Base-by-base conservation (phyloP, 1,140 invertebrate genomes). In the Dendroctonus ponderosae region DNA sequence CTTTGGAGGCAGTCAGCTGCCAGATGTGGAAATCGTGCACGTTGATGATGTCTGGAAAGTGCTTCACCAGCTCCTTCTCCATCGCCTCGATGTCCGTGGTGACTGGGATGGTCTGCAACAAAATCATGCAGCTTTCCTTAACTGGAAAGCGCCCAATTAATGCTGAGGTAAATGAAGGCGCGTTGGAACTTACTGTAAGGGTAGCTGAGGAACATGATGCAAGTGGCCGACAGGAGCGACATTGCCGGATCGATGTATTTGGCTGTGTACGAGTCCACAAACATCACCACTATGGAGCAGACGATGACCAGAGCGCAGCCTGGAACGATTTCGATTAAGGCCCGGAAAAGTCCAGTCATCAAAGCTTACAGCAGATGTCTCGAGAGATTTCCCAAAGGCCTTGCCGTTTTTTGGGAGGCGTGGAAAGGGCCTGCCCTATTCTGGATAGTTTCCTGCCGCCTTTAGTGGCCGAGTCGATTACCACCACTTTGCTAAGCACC, bases 1-100 rank as follows among this genome's bases (percentile, higher is more conserved):
- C 85, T 80, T 89, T 87, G 38, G 83, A 80, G 8, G 85, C 84
- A 0, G 88, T 89, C 43, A 93, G 76, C 68, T 90, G 86, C 91
- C 91, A 93, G 5, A 93, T 85, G 69, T 93, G 91, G 11, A 93
- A 82, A 77, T 93, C 91, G 70, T 93, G 91, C 9, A 93, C 85
- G 70, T 89, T 90, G 0, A 90, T 80, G 48, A 93, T 88, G 51
- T 87, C 87, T 0, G 91, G 91, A 79, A 96, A 95, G 73, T 85
- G 83, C 60, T 81, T 78, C 0, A 87, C 74, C 8, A 92, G 74
- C 68, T 88, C 82, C 37, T 80, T 80, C 66, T 88, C 86, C 38
- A 91, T 80, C 3, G 79, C 80, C 56, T 87, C 82, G 39, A 92
- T 87, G 69, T 92, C 86, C 39, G 93, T 91, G 49, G 90, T 85